Conservation (phyloP, 2,797 vertebrate genomes). For the Mus spretus region DNA sequence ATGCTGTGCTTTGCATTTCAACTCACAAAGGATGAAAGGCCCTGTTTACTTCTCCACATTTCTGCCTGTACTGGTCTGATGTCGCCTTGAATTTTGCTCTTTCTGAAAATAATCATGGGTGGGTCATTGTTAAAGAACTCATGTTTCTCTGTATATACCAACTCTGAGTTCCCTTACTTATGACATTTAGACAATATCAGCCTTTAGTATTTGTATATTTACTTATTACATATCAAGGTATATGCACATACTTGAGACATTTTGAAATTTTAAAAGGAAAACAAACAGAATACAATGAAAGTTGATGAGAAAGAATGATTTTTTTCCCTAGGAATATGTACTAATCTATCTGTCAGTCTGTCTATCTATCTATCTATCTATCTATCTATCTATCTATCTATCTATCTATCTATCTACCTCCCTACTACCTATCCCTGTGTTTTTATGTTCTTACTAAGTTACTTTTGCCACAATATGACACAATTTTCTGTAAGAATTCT, state of each 20-base stretch:
- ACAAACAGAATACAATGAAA: not conserved
- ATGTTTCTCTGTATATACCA: not conserved
- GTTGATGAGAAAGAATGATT: not conserved
- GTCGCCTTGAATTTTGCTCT: not conserved
- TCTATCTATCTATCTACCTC: not conserved
- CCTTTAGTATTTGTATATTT: not conserved
- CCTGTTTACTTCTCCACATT: not conserved
- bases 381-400: too few species aligned
- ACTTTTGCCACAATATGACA: not conserved
- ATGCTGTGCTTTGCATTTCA: not conserved
- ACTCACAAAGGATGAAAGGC: not conserved
- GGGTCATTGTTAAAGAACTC: not conserved
- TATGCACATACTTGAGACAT: not conserved
- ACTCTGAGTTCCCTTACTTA: not conserved
- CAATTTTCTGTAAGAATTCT: not conserved
- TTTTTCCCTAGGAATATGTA: not conserved
- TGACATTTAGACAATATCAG: not conserved
- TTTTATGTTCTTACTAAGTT: constrained; percentile 8
- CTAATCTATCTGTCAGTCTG: not conserved
- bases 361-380: too few species aligned
- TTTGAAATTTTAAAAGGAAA: not conserved
- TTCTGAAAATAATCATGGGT: not conserved
- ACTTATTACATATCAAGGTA: not conserved
- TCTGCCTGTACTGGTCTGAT: not conserved
- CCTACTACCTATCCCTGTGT: not conserved